phyloP scores from a whole-genome alignment of 2,797 vertebrate genomes.

The Mormyrus proboscirostris region DNA sequence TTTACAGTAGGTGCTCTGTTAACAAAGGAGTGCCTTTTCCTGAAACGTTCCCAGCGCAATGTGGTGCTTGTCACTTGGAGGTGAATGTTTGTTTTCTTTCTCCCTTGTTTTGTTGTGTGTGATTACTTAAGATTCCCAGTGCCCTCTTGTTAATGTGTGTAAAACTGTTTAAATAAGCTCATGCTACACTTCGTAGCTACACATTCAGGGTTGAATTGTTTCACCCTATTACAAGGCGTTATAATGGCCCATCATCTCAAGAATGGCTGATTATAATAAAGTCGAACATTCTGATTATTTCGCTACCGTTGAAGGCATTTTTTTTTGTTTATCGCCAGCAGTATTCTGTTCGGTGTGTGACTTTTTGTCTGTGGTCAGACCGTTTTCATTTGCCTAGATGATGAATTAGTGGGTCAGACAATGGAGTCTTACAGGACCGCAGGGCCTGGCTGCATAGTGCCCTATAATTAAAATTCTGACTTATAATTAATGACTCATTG shows the following conservation, averaged over 20 bases:
- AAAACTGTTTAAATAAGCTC: background rate
- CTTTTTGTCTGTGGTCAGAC: slow-evolving; percentile 3
- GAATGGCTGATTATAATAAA: background rate
- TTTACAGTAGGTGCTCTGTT: background rate
- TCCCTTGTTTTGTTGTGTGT: background rate
- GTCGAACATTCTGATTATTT: background rate
- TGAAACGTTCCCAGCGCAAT: background rate
- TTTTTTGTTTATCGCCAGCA: background rate
- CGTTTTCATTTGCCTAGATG: background rate
- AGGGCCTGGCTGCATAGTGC: background rate
- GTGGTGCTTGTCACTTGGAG: background rate
- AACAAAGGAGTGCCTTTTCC: background rate
- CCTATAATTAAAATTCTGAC: slow-evolving; percentile 12
- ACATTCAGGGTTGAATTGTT: background rate
- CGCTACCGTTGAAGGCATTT: background rate
- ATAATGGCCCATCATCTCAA: background rate
- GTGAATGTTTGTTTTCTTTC: background rate
- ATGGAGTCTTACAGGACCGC: background rate
- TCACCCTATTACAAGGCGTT: background rate
- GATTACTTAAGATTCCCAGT: background rate
- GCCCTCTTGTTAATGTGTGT: background rate
- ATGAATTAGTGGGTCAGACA: background rate
- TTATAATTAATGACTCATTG: slow-evolving; percentile 2
- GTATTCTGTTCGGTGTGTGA: background rate
- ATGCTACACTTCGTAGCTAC: background rate